Base-by-base conservation (phyloP, 2,888 invertebrate species). In the Nyleta sp. region DNA sequence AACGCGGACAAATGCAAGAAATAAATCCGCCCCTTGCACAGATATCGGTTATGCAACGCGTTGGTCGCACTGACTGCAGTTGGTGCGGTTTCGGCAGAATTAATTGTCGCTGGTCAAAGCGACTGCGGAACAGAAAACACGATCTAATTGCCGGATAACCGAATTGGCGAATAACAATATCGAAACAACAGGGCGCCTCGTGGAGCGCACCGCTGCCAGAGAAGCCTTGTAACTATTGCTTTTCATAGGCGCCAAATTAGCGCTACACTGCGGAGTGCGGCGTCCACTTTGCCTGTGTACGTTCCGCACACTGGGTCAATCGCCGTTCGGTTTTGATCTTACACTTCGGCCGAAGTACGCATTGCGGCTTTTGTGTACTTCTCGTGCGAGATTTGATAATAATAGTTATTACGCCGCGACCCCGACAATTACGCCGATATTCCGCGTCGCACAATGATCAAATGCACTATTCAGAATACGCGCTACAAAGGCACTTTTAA, bases 21-120 rank as follows among this genome's bases (percentile, higher is more conserved):
- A 72, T 53, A 62, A 72, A 62, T 46, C 15, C 11, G 11, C 4
- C 28, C 28, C 38, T 72, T 62, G 24, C 11, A 17, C n/a, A 35
- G 38, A 24, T 46, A 31, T 50, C 11, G 50, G 55, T 74, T 60
- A 53, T 55, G 53, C 22, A 20, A 62, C 33, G 24, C 18, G 13
- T 33, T 52, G 59, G 70, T 22, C 22, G 40, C 35, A 18, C 28
- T 38, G 53, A 53, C 33, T 53, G 60, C 28, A 46, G n/a, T 59
- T 24, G 33, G 17, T 62, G 65, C 13, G 72, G 67, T 72, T 77
- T 77, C 24, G 48, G 38, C 31, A 52, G 33, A 81, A 83, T 83
- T 81, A 82, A 83, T 83, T 80, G 79, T 78, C 76, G 74, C 59
- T 65, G 60, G 60, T 80, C 80, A 82, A 82, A 84, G 82, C 76